phyloP scores from a whole-genome alignment of 2,888 invertebrate genomes.

The Oscheius sp. region DNA sequence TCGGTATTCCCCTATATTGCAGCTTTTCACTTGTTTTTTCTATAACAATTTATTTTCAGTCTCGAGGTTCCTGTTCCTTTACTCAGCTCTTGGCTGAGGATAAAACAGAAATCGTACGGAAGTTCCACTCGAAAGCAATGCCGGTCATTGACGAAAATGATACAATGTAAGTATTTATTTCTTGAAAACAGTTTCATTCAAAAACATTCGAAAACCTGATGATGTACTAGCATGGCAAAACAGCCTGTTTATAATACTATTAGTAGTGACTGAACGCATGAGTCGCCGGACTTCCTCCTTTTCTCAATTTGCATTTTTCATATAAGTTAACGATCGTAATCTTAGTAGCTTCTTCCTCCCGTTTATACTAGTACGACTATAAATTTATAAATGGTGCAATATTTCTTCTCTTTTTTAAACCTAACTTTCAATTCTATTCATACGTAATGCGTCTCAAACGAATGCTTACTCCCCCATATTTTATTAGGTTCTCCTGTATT shows the following conservation, averaged over 20 bases:
- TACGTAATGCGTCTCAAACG: too few species aligned
- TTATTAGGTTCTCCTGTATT: too few species aligned
- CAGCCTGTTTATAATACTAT: neutral
- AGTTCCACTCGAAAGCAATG: conserved; percentile 34
- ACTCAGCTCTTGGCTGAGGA: conserved; percentile 42
- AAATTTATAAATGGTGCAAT: too few species aligned
- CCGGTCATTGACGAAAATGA: conserved; percentile 20
- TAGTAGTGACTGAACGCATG: too few species aligned
- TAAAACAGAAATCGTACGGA: conserved; percentile 42
- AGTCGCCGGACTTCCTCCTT: too few species aligned
- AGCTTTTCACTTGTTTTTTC: neutral
- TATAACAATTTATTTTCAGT: conserved; percentile 8
- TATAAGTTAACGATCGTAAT: too few species aligned
- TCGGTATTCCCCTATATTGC: neutral
- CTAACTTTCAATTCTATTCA: too few species aligned
- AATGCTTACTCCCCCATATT: too few species aligned
- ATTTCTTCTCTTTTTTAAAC: too few species aligned
- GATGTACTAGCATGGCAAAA: neutral
- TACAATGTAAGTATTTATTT: neutral
- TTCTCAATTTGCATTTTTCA: too few species aligned
- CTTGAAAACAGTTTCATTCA: neutral
- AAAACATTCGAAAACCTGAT: neutral
- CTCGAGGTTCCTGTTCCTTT: conserved; percentile 30
- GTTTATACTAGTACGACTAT: too few species aligned
- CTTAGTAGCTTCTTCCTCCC: too few species aligned